phyloP scores from a whole-genome alignment of 2,888 invertebrate species.

The Lacanobia oleracea region DNA sequence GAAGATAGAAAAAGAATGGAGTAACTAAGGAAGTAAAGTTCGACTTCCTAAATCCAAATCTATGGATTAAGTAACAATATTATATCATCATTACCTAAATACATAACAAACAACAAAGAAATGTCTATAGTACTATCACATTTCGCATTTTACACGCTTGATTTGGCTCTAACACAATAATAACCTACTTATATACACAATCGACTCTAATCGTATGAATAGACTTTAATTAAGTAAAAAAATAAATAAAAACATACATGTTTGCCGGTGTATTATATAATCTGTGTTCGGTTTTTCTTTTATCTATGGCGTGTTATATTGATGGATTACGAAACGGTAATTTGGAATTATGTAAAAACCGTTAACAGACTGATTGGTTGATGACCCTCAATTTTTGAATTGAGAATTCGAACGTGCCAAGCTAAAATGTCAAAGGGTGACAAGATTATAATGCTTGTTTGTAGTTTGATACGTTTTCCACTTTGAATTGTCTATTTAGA shows the following conservation, averaged over 20 bases:
- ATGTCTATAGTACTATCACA: slow-evolving; percentile 19
- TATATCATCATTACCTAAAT: slow-evolving; percentile 7
- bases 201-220: slow-evolving; percentile 46
- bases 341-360: slow-evolving; percentile 60
- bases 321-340: slow-evolving; percentile 50
- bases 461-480: neutral
- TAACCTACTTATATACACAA: slow-evolving; percentile 39
- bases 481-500: neutral
- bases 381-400: neutral
- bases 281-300: slow-evolving; percentile 42
- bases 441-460: neutral
- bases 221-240: slow-evolving; percentile 47
- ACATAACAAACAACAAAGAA: slow-evolving; percentile 21
- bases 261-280: slow-evolving; percentile 48
- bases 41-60: neutral
- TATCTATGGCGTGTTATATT: slow-evolving; percentile 43
- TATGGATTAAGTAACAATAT: slow-evolving; percentile 6
- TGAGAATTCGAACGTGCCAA: neutral
- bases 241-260: slow-evolving; percentile 30
- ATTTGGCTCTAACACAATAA: slow-evolving; percentile 46
- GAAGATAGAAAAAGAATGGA: neutral
- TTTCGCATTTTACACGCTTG: slow-evolving; percentile 19
- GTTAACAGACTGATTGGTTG: slow-evolving; percentile 11
- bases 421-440: neutral
- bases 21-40: neutral